Evolutionary conservation across 2,888 invertebrate species (phyloP), one percentile per base, ranked within the genome.

Genomic region (Ectropis crepuscularia): DNA sequence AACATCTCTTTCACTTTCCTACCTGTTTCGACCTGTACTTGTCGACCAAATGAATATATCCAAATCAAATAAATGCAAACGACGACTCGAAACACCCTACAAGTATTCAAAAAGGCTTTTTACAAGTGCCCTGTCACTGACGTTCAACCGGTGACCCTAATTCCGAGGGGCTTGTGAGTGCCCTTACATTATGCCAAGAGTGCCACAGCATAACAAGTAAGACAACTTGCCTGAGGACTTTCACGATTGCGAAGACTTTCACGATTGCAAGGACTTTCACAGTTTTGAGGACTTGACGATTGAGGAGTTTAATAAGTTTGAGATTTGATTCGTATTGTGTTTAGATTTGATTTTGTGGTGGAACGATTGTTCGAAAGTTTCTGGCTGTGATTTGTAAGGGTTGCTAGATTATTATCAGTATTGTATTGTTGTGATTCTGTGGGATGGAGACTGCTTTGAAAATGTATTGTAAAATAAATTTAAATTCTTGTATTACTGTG

Each of bases 51-150:
- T 16, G 2, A 41, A 51, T 51, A 46, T 41, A 55, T 38, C 47
- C 46, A 55, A 55, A 55, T 55, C 55, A 55, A 47, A 46, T 47
- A 55, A 47, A 55, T 55, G 47, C 55, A 47, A 28, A 39, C 38
- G 45, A 37, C 11, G 46, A 45, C 46, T 37, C 45, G 9, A 45
- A 53, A 57, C 63, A 61, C 12, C 66, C 67, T 67, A 66, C 48
- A 51, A 47, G 42, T 50, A 50, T 46, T 53, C 50, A 47, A 55
- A 64, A 61, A 64, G 58, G 61, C 70, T 70, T 72, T 72, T 70
- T 72, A 54, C 68, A 69, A 70, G 70, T 67, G 63, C 16, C 41
- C 66, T 72, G 72, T 45, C 47, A 38, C 61, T 72, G 72, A 70
- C 70, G 64, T 61, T 65, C 62, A 62, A 46, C 60, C 63, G 61